Conservation (phyloP, 2,113 vertebrate species). For the Merops nubicus region DNA sequence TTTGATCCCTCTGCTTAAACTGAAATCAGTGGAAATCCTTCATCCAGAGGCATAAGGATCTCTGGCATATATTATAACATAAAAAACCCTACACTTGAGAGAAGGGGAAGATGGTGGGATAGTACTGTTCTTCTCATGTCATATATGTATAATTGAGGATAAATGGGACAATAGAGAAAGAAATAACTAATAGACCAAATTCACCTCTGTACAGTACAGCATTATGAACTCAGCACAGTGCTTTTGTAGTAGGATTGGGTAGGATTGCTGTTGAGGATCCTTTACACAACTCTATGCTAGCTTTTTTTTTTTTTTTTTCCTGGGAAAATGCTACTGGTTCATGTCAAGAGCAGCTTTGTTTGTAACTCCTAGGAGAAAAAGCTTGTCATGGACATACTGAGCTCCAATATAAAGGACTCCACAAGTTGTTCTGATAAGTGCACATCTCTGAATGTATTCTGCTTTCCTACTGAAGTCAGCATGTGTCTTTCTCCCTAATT, state of each 20-base stretch:
- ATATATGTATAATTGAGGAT: not conserved
- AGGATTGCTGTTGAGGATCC: not conserved
- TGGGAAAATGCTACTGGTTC: not conserved
- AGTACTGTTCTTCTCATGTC: not conserved
- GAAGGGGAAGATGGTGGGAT: not conserved
- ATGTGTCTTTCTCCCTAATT: not conserved
- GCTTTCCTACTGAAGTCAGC: not conserved
- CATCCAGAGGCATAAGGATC: not conserved
- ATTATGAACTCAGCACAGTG: fast-evolving
- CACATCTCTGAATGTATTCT: not conserved
- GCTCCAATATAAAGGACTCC: not conserved
- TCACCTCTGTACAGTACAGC: fast-evolving
- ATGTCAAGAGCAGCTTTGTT: not conserved
- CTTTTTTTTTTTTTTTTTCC: not conserved
- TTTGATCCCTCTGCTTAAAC: not conserved
- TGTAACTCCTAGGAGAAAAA: not conserved
- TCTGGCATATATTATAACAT: not conserved
- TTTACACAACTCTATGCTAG: not conserved
- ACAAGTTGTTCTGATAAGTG: not conserved
- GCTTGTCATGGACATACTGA: not conserved
- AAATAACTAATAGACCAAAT: not conserved
- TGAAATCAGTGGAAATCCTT: not conserved
- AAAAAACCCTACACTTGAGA: not conserved
- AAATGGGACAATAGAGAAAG: not conserved
- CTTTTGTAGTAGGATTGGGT: not conserved